phyloP scores from a whole-genome alignment of 2,888 invertebrate species.

The Agrochola macilenta region DNA sequence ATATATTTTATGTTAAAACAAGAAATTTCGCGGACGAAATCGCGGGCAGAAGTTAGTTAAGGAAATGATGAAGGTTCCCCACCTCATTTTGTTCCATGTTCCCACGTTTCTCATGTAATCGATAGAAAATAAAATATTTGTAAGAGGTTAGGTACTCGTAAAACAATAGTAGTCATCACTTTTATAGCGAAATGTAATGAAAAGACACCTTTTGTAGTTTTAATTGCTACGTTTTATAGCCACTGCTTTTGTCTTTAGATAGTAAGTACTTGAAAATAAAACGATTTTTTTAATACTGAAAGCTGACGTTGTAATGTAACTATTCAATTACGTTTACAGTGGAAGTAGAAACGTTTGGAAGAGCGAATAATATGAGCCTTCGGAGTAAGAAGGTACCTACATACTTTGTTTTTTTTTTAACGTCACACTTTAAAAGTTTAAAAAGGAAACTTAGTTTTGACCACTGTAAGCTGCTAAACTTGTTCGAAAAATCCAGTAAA shows the following conservation, averaged over 20 bases:
- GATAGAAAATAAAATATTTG: not conserved
- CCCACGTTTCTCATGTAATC: not conserved
- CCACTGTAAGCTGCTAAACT: not conserved
- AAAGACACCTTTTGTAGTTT: slow-evolving; percentile 38
- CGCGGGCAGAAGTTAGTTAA: too few relatives aligned
- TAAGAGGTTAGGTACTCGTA: too few relatives aligned
- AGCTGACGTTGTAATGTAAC: not conserved
- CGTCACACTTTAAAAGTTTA: not conserved
- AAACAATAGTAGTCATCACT: slow-evolving; percentile 11
- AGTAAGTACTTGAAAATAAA: slow-evolving; percentile 16
- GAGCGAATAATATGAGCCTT: not conserved
- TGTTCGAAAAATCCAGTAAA: too few relatives aligned
- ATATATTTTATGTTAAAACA: too few relatives aligned
- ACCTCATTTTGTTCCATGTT: too few relatives aligned
- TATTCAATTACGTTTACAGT: slow-evolving; percentile 5
- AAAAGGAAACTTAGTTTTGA: not conserved
- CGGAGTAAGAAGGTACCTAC: too few relatives aligned
- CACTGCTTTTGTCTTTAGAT: slow-evolving; percentile 29
- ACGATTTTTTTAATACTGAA: not conserved
- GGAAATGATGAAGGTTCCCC: too few relatives aligned
- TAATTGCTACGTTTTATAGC: slow-evolving; percentile 41
- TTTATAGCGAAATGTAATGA: slow-evolving; percentile 41
- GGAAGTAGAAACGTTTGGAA: slow-evolving; percentile 6
- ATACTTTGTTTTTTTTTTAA: too few relatives aligned
- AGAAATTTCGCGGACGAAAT: too few relatives aligned